Conservation (phyloP, 2,888 invertebrate genomes). For the Scelioninae gen. 2 region DNA sequence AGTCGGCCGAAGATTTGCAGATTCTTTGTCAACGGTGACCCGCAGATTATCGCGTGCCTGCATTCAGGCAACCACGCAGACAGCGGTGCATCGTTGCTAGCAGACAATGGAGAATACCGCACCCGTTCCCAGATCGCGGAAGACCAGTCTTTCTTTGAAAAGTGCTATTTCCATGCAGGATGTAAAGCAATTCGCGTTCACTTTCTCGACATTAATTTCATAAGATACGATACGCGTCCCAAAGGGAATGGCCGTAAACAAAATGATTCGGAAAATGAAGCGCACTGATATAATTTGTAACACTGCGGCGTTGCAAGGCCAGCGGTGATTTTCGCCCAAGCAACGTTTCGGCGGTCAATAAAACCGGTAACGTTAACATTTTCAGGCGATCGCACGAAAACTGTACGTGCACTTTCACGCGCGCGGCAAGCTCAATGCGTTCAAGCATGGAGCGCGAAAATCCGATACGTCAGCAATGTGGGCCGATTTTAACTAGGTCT, state of each 20-base stretch:
- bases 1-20: no score
- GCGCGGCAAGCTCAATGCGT: conserved; percentile 59
- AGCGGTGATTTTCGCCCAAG: conserved; percentile 3
- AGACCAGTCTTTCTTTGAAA: no score
- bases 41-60: no score
- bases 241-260: neutral
- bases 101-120: neutral
- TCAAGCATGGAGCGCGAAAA: conserved; percentile 68
- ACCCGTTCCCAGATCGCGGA: conserved; percentile 18
- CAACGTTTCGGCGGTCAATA: conserved; percentile 10
- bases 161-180: conserved; percentile 23
- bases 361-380: conserved; percentile 26
- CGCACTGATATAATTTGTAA: conserved; percentile 1
- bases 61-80: conserved; percentile 14
- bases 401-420: conserved; percentile 65
- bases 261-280: conserved; percentile 1
- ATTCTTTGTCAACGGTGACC: no score
- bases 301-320: neutral
- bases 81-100: conserved; percentile 2
- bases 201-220: conserved; percentile 41
- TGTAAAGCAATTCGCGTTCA: conserved; percentile 28
- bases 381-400: conserved; percentile 31
- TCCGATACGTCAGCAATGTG: conserved; percentile 63
- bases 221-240: conserved; percentile 13
- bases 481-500: conserved; percentile 66